Conservation (phyloP, 2,888 invertebrate genomes). For the Linyphia triangularis region DNA sequence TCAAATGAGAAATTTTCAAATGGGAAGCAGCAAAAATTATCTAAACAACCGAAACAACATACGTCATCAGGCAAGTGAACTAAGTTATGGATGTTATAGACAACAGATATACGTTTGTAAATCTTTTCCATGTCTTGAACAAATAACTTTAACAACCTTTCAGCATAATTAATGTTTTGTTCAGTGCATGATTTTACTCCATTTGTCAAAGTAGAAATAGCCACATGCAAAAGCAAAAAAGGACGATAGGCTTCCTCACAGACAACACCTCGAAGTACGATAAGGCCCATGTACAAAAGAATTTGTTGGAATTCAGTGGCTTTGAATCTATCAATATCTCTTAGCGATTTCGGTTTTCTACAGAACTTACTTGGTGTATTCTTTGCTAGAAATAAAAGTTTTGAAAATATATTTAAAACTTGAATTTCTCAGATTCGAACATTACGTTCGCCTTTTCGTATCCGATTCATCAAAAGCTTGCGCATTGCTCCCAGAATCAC, state of each 20-base stretch:
- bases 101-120: not conserved
- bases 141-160: slow-evolving; percentile 6
- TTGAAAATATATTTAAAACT: no score
- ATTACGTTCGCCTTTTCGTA: not conserved
- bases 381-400: no score
- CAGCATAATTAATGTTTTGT: not conserved
- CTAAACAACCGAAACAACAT: not conserved
- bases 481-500: slow-evolving; percentile 12
- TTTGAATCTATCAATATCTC: not conserved
- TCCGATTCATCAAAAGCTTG: slow-evolving; percentile 8
- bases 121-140: slow-evolving; percentile 8
- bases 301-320: not conserved
- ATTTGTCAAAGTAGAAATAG: slow-evolving; percentile 12
- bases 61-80: slow-evolving; percentile 30
- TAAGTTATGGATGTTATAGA: slow-evolving; percentile 29
- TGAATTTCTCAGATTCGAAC: not conserved
- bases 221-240: slow-evolving; percentile 32
- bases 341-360: not conserved
- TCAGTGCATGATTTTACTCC: not conserved
- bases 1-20: slow-evolving; percentile 24
- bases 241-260: not conserved
- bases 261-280: slow-evolving; percentile 5
- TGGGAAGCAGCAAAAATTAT: slow-evolving; percentile 19
- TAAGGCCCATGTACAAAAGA: slow-evolving; percentile 3
- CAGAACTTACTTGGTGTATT: not conserved